phyloP scores from a whole-genome alignment of 2,113 vertebrate species.

The Chaetodon auriga region DNA sequence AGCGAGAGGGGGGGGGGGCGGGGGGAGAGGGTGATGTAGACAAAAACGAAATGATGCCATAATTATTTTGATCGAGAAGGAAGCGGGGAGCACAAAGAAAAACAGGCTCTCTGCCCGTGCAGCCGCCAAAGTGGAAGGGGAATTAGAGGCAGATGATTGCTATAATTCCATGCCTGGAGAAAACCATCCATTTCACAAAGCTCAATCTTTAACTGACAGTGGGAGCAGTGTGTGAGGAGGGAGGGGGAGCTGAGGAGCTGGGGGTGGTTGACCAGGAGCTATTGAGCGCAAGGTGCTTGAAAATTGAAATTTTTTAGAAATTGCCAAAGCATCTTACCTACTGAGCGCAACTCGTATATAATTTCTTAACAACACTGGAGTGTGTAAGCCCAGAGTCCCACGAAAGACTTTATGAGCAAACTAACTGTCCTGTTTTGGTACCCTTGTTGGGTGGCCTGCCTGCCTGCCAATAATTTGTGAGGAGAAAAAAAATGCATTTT shows the following conservation, averaged over 20 bases:
- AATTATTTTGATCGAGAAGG: constrained; percentile 72
- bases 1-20: not conserved
- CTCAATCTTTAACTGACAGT: constrained; percentile 66
- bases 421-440: constrained; percentile 43
- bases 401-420: constrained; percentile 50
- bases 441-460: constrained; percentile 6
- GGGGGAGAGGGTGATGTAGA: constrained; percentile 42
- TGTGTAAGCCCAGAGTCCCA: constrained; percentile 36
- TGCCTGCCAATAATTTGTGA: constrained; percentile 3
- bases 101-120: constrained; percentile 49
- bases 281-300: constrained; percentile 49
- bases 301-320: constrained; percentile 65
- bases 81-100: constrained; percentile 65
- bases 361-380: constrained; percentile 43
- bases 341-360: constrained; percentile 44
- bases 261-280: constrained; percentile 43
- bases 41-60: constrained; percentile 67
- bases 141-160: constrained; percentile 77
- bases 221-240: constrained; percentile 19
- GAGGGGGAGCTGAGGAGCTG: not conserved
- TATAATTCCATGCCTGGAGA: constrained; percentile 71
- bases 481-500: constrained; percentile 10
- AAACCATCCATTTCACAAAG: constrained; percentile 69
- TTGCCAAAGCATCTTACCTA: constrained; percentile 58
- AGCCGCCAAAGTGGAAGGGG: constrained; percentile 65